Base-by-base conservation (phyloP, 2,797 vertebrate species). In the Propithecus perrieri region DNA sequence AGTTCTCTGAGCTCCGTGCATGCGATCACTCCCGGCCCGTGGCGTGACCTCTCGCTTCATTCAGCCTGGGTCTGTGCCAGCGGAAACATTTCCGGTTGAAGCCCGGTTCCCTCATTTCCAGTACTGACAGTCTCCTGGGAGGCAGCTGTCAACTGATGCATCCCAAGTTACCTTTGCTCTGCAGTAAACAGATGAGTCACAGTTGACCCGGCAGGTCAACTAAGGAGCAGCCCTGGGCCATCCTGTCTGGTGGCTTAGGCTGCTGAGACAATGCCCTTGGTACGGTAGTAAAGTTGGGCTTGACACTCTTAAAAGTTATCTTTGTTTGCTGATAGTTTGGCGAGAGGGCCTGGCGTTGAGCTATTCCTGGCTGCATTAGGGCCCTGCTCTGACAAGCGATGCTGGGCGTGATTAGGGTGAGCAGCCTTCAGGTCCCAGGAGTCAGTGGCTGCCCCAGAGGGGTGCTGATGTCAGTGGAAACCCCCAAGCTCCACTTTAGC, bases 141-240 rank as follows among this genome's bases (percentile, higher is more conserved):
- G 63, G 72, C 59, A 89, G 84, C 71, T 81, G 69, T 84, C 69
- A 75, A 48, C 65, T 61, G 75, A n/a, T 53, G 38, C 65, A 92
- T 72, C 53, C 90, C 81, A 28, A 80, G 78, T 69, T 92, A 96
- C 94, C 96, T 97, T 95, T 94, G 83, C 88, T 94, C 92, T 59
- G 11, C 61, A 69, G 59, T 97, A 95, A 97, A 96, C 48, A 87
- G 50, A 89, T 96, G 96, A 97, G 81, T 97, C 96, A 97, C 0
- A n/a, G 9, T 61, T 78, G 85, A 63, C 95, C 94, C 85, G 35
- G 61, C 12, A 89, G 91, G 69, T 94, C 59, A 72, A 22, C 48
- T 48, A 72, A 81, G 48, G 71, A 91, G 81, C 74, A 78, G 53
- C 28, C 33, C 24, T 48, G 84, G 79, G 61, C 94, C 87, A 48